These are phyloP conservation scores for Acipenser ruthenus DNA, from an alignment of 2,797 vertebrate species.

Conservation along the genomic window DNA sequence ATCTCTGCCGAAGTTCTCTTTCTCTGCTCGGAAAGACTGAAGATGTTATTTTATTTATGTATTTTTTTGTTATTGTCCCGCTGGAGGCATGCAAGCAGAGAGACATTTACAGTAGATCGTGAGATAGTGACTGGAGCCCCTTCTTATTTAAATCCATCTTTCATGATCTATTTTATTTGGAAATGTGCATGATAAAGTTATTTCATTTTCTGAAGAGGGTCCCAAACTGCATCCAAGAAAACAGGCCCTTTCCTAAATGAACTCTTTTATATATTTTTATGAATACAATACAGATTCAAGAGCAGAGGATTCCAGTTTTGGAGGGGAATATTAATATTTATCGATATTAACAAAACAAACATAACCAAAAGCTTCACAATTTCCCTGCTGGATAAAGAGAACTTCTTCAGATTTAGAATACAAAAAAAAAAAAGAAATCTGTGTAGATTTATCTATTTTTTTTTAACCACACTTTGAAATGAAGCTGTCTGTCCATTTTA, in stretches of 20 bases:
- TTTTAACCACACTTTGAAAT: not conserved
- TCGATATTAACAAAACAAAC: no score
- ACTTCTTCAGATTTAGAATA: not conserved
- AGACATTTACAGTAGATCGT: no score
- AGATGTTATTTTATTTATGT: not conserved
- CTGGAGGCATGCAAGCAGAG: no score
- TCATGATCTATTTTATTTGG: no score
- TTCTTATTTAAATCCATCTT: no score
- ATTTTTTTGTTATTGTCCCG: not conserved
- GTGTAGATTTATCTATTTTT: not conserved
- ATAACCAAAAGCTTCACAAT: not conserved
- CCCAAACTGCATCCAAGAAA: no score
- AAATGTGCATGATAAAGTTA: no score
- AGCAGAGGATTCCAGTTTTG: not conserved
- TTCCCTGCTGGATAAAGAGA: not conserved
- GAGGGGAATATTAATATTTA: no score
- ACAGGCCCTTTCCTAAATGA: not conserved
- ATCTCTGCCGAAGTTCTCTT: slow-evolving; percentile 52
- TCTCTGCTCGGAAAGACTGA: slow-evolving; percentile 20
- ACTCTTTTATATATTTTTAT: not conserved
- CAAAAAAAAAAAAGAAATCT: not conserved
- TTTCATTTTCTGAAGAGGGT: no score
- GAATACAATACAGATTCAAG: not conserved
- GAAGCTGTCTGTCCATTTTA: slow-evolving; percentile 1
- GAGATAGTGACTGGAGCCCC: no score